A percentile compares a stretch with the other conserved stretches of the same genome.
Conservation (phyloP, 1,140 invertebrate species). For the Steinernema feltiae region DNA sequence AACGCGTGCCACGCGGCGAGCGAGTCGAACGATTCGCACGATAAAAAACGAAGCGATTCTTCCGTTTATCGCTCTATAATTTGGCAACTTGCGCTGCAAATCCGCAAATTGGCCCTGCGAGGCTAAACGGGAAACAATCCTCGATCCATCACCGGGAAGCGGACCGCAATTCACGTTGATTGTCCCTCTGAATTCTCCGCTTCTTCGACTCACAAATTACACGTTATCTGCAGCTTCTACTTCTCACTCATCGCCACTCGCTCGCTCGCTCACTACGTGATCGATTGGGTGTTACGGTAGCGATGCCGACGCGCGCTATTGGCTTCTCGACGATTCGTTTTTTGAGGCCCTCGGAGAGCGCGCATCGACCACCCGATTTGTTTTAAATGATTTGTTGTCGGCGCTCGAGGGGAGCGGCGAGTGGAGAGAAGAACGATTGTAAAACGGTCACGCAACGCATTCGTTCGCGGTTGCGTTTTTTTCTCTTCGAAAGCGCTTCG, state of each 20-base stretch:
- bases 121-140: neutral
- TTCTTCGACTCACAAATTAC: slow-evolving; percentile 1
- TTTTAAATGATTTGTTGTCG: slow-evolving; percentile 12
- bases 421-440: neutral
- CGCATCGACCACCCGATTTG: slow-evolving; percentile 5
- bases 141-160: neutral
- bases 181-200: too few relatives aligned
- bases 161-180: too few relatives aligned
- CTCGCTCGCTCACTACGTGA: neutral
- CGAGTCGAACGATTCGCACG: too few relatives aligned
- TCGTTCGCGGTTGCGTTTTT: slow-evolving; percentile 6
- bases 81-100: neutral
- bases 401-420: neutral
- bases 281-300: slow-evolving; percentile 9
- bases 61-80: neutral
- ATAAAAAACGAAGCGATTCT: too few relatives aligned
- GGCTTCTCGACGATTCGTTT: neutral
- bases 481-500: neutral
- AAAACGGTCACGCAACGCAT: neutral
- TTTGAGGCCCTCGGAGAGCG: slow-evolving; percentile 8
- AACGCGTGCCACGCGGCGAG: too few relatives aligned
- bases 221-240: neutral
- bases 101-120: neutral
- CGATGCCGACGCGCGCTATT: neutral
- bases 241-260: neutral